Evolutionary conservation across 2,113 vertebrate species (phyloP).

Genomic region (Psephotus haematonotus): DNA sequence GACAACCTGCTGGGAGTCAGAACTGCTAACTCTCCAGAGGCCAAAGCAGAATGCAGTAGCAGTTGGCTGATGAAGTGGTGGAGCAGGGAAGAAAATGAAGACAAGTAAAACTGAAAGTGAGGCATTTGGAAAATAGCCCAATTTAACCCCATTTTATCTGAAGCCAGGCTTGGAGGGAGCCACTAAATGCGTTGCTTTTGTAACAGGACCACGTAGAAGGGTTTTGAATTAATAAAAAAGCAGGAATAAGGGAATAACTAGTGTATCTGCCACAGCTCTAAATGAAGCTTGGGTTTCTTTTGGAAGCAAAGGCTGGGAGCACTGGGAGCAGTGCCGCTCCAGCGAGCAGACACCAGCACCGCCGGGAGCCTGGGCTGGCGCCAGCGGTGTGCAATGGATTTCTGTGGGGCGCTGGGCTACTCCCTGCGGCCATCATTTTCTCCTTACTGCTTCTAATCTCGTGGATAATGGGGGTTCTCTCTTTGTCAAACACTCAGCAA

Average conservation of each 20-base stretch:
- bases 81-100: constrained; percentile 34
- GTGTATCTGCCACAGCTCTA: background rate
- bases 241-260: background rate
- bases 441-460: background rate
- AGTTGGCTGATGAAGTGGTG: constrained; percentile 37
- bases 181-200: background rate
- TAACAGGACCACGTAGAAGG: background rate
- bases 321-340: background rate
- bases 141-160: background rate
- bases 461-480: background rate
- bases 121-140: constrained; percentile 1
- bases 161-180: background rate
- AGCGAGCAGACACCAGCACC: background rate
- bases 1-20: constrained; percentile 8
- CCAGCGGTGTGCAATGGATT: background rate
- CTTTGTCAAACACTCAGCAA: background rate
- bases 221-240: background rate
- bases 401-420: background rate
- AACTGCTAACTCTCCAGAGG: background rate
- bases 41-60: background rate
- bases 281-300: background rate
- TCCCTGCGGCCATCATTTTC: background rate
- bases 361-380: accelerated
- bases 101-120: constrained; percentile 26
- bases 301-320: background rate